phyloP scores from a whole-genome alignment of 1,140 invertebrate genomes.

The Eciton burchellii region DNA sequence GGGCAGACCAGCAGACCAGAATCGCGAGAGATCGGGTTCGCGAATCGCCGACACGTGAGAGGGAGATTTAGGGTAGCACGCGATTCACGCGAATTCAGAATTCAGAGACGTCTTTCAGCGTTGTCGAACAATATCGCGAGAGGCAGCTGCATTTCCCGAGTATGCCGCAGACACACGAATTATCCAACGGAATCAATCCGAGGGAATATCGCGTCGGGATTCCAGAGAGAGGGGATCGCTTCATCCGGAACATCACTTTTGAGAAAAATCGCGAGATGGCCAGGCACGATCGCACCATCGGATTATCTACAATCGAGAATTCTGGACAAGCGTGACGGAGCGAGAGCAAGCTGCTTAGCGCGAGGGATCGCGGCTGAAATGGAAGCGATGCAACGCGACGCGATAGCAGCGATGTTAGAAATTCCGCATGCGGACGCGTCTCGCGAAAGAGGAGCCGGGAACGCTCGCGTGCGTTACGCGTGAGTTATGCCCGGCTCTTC shows the following conservation, averaged over 20 bases:
- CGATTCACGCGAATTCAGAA: constrained; percentile 22
- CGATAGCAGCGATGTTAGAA: constrained; percentile 42
- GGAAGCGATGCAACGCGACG: too few species aligned
- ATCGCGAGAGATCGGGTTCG: not conserved
- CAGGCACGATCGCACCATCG: too few species aligned
- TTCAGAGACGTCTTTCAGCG: not conserved
- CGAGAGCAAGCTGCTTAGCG: not conserved
- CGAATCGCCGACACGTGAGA: not conserved
- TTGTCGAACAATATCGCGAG: constrained; percentile 1
- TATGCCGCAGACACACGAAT: not conserved
- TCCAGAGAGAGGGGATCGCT: not conserved
- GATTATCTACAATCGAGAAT: too few species aligned
- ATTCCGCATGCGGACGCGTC: constrained; percentile 46
- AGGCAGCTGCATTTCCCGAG: not conserved
- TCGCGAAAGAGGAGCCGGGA: constrained; percentile 40
- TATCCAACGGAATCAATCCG: not conserved
- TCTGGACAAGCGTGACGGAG: not conserved
- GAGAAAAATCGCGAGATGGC: not conserved
- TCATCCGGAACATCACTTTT: not conserved
- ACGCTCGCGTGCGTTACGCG: constrained; percentile 10
- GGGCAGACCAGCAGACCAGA: not conserved
- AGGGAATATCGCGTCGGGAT: not conserved
- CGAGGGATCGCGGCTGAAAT: constrained; percentile 21
- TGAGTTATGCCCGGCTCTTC: constrained; percentile 46
- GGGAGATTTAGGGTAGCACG: too few species aligned